Evolutionary conservation across 2,113 vertebrate species (phyloP), one percentile per base, ranked within the genome.

Genomic region (Geococcyx californianus): DNA sequence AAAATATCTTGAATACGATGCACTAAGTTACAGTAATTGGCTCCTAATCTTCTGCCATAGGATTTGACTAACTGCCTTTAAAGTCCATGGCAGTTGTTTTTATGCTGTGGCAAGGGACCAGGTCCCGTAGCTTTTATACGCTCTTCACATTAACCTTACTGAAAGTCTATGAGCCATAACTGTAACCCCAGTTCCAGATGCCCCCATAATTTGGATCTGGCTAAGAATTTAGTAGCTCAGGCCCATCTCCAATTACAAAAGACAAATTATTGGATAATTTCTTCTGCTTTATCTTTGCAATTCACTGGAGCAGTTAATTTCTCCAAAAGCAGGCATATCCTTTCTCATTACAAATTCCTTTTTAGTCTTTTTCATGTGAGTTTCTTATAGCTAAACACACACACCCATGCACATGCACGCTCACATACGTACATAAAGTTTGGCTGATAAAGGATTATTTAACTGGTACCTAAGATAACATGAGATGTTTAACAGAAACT

Each of bases 281-380:
- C 97, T 97, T 97, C 96, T 96, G 93, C 92, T 98, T 98, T 98
- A 98, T 97, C 97, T 97, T 97, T 96, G 83, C 96, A 98, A 98
- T 97, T 98, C 98, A 98, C 87, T 97, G 97, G 90, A 98, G 97
- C 97, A 97, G 94, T 96, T 98, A 98, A 98, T 98, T 98, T 96
- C 84, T 97, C 80, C 94, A 96, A 98, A 97, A 98, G 92, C 90
- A 97, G 69, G 91, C 94, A 83, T 78, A 89, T 97, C 90, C 92
- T 98, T 98, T 96, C 95, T 96, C 96, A 97, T 97, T 97, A 98
- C 70, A 95, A 97, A 97, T 96, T 94, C 67, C 36, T 97, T 97
- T 97, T 96, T 95, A 90, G 90, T 74, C 76, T 97, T 96, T 97
- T 97, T 92, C 94, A 80, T 96, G 82, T 88, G 83, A 90, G 60